Conservation (phyloP, 2,797 vertebrate species). For the Aldrovandia affinis region DNA sequence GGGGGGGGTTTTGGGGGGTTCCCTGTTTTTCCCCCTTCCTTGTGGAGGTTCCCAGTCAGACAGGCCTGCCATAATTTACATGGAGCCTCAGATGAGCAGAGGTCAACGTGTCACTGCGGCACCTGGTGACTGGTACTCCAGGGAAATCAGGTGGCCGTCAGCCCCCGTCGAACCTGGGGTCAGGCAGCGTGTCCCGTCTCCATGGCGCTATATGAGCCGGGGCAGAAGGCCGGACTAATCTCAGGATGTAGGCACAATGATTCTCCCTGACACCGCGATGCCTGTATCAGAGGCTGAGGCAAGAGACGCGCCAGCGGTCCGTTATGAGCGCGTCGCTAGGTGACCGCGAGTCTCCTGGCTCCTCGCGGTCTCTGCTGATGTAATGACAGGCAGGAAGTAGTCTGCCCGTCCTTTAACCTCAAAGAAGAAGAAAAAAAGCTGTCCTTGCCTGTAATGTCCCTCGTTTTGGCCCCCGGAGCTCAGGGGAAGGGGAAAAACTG, state of each 20-base stretch:
- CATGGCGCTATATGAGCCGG: not conserved
- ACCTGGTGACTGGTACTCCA: conserved; percentile 56
- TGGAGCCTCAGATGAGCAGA: conserved; percentile 35
- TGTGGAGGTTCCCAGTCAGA: too few relatives aligned
- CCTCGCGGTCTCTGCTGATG: not conserved
- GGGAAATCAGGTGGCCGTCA: conserved; percentile 66
- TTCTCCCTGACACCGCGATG: not conserved
- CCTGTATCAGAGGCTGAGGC: not conserved
- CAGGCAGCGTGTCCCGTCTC: conserved; percentile 32
- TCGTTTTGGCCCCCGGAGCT: not conserved
- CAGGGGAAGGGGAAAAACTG: too few relatives aligned
- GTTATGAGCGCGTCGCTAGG: not conserved
- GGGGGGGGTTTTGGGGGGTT: too few relatives aligned
- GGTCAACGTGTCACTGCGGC: conserved; percentile 48
- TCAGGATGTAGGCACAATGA: not conserved
- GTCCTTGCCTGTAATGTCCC: not conserved
- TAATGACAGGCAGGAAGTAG: conserved; percentile 12
- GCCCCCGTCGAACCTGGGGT: not conserved
- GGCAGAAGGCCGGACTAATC: not conserved
- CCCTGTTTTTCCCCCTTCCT: too few relatives aligned
- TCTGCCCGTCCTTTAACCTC: conserved; percentile 59
- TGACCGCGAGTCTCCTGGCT: not conserved
- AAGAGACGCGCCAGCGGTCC: too few relatives aligned
- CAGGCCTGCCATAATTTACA: conserved; percentile 46
- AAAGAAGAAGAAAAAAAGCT: conserved; percentile 45